Evolutionary conservation across 2,113 vertebrate species (phyloP), one percentile per base, ranked within the genome.

Genomic region (Poeciliopsis prolifica): DNA sequence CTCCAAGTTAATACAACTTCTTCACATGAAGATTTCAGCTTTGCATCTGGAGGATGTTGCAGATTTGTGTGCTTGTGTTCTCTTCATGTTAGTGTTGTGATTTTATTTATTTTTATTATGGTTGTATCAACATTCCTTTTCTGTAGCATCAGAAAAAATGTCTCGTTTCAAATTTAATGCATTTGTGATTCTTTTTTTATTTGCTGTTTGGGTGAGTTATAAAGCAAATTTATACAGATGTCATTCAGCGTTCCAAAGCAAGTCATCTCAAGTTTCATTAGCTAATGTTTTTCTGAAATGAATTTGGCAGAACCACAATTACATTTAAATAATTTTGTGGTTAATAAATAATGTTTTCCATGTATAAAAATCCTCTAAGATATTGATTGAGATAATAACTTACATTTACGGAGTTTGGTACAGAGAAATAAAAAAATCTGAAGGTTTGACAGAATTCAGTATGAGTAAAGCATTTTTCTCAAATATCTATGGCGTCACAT

Each of bases 1-100:
- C 61, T 86, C 54, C 30, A 61, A 66, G 69, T 72, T 86, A 82
- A 85, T 75, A 63, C 28, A 11, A 14, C 42, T 60, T 74, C 26
- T 74, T 29, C 33, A 61, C 71, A 30, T 35, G 68, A 69, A 51
- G 74, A 66, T 75, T 80, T 73, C 13, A 11, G 8, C n/a, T 2
- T 19, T 40, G 65, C 40, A 29, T 78, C 48, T 74, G n/a, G 11
- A 33, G 70, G 70, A 67, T 54, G 44, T 48, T 70, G 60, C 17
- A 75, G 40, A 80, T 76, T 35, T 68, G 9, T 64, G 65, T 60
- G 51, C 9, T 58, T 58, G 51, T 58, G 22, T n/a, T 58, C 19
- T 51, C 48, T n/a, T n/a, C n/a, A n/a, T n/a, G n/a, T n/a, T 51
- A 24, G 7, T 9, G 6, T 58, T 24, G 24, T 2, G 51, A 24